Base-by-base conservation (phyloP, 2,888 invertebrate species). In the Anaspis maculata region DNA sequence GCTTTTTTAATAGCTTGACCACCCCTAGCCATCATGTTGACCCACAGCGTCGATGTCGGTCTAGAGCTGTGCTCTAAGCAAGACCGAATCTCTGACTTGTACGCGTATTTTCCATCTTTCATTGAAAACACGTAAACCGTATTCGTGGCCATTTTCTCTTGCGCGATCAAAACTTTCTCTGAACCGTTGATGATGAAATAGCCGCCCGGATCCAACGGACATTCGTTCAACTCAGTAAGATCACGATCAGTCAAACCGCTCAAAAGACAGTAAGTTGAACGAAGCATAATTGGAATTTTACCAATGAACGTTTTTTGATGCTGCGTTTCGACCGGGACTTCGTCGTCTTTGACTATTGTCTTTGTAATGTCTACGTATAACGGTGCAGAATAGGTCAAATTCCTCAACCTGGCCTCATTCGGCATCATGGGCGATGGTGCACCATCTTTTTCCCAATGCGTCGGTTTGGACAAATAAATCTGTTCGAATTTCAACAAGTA, bases 361-460 rank as follows among this genome's bases (percentile, higher is more conserved):
- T 99, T 98, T 0, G 91, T 92, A 38, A 98, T 97, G 64, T 99
- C 98, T 0, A 99, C 97, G 68, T 98, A 99, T 0, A 99, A 71
- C 1, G 98, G 98, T 1, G 98, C 97, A 0, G 97, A 96, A 66
- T 98, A 98, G 0, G 96, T 96, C 23, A 97, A 71, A 69, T 98
- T 99, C 37, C 98, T 76, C 32, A 99, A 74, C 41, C 98, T 78
- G 3, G 98, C 98, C 68, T 98, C 98, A 59, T 98, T 99, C 0
- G 98, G 98, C 95, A 98, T 98, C 96, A 99, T 96, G 37, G 96
- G 95, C 36, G 91, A 89, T 9, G 97, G 96, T 0, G 96, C 92
- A 59, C 98, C 98, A 73, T 98, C 98, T 69, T 98, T 98, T 66
- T 99, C 98, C 98, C 98, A 99, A 73, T 99, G 98, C 4, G 97